Percentiles rank a stretch among this genome's conserved stretches.
phyloP scores from a whole-genome alignment of 2,888 invertebrate genomes.

The Argynnis bischoffii region DNA sequence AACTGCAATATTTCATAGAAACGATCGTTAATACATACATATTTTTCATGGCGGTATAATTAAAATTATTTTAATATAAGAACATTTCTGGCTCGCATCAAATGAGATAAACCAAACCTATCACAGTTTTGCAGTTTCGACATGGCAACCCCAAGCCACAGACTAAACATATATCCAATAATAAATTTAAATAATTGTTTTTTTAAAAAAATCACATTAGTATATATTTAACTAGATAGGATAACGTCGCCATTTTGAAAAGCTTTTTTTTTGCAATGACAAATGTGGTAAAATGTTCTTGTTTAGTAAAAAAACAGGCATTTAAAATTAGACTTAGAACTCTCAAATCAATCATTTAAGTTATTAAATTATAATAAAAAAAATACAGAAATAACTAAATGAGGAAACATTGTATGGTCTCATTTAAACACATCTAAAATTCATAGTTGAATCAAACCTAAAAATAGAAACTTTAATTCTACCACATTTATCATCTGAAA shows the following conservation, averaged over 20 bases:
- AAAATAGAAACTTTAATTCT: too few species aligned
- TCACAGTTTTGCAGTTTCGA: constrained; percentile 36
- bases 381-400: too few species aligned
- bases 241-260: constrained; percentile 34
- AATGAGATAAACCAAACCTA: constrained; percentile 34
- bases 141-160: constrained; percentile 33
- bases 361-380: too few species aligned
- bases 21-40: not conserved
- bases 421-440: too few species aligned
- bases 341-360: too few species aligned
- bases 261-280: constrained; percentile 10
- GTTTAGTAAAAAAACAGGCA: too few species aligned
- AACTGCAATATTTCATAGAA: not conserved
- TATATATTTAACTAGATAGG: constrained; percentile 37
- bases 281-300: not conserved
- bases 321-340: too few species aligned
- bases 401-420: too few species aligned
- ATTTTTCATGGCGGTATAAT: not conserved
- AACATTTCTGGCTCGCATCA: constrained; percentile 9
- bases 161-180: constrained; percentile 27
- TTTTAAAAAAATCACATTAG: constrained; percentile 36
- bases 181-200: constrained; percentile 24
- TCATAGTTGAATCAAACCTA: too few species aligned
- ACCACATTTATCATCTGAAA: not conserved
- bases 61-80: not conserved